phyloP scores from a whole-genome alignment of 2,797 vertebrate species.

The Crocodylus rhombifer region DNA sequence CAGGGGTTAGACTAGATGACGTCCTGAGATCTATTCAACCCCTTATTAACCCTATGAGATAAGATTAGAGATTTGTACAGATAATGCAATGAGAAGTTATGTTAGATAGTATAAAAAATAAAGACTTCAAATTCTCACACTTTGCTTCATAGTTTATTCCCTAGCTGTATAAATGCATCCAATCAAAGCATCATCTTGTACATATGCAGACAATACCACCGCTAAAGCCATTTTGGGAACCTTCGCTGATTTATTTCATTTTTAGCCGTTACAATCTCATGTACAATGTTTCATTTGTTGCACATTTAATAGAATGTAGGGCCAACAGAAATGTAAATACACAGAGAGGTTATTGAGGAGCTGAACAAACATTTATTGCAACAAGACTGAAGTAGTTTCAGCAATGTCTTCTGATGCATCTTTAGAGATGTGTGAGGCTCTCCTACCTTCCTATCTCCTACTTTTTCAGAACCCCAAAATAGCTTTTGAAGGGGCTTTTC shows the following conservation, averaged over 20 bases:
- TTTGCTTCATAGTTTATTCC: too few species aligned
- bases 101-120: too few species aligned
- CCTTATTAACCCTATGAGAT: too few species aligned
- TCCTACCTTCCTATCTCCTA: neutral
- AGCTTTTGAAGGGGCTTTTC: neutral
- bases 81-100: too few species aligned
- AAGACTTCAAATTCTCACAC: too few species aligned
- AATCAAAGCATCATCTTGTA: neutral
- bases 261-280: neutral
- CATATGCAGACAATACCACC: fast-evolving
- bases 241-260: neutral
- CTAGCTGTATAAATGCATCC: neutral
- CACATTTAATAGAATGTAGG: neutral
- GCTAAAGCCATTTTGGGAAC: neutral
- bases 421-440: neutral
- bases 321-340: neutral
- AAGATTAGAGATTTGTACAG: too few species aligned
- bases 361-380: neutral
- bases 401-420: neutral
- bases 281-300: neutral
- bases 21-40: too few species aligned
- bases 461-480: neutral
- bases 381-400: neutral
- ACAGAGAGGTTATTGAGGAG: neutral
- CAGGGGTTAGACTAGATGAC: too few species aligned